Percentiles rank a stretch among this genome's conserved stretches.
Conservation (phyloP, 2,113 vertebrate species). For the Hyperoodon ampullatus region DNA sequence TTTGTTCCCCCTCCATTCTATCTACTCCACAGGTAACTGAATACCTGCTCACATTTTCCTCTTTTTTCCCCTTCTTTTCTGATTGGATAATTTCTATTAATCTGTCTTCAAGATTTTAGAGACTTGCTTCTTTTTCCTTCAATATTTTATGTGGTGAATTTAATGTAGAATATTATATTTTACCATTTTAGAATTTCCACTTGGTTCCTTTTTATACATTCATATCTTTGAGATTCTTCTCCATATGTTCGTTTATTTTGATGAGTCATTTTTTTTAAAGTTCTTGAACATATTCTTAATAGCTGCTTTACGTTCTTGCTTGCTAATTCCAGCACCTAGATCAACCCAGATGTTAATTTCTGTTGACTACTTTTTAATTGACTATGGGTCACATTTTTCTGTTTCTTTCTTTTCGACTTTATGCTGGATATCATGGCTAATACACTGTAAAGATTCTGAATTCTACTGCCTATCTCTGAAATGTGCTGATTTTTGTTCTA, state of each 20-base stretch:
- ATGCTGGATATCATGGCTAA: neutral
- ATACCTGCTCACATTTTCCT: neutral
- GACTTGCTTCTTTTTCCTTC: neutral
- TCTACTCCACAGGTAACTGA: neutral
- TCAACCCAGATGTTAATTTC: neutral
- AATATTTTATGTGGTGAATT: neutral
- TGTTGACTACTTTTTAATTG: neutral
- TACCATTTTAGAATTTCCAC: neutral
- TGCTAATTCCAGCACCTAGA: neutral
- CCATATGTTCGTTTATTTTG: neutral
- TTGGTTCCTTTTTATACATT: neutral
- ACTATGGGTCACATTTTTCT: neutral
- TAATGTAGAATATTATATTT: neutral
- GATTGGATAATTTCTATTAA: neutral
- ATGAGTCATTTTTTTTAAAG: neutral
- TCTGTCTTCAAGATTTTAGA: neutral
- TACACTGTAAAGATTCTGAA: neutral
- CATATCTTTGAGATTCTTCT: neutral
- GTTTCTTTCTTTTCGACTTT: neutral
- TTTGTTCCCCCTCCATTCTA: neutral
- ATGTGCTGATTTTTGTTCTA: neutral
- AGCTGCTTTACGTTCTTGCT: neutral
- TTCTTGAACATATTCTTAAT: neutral
- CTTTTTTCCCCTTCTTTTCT: neutral
- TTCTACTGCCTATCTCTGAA: neutral